Evolutionary conservation across 2,797 vertebrate species (phyloP), one percentile per base, ranked within the genome.

Genomic region (Ctenopoma kingsleyae): DNA sequence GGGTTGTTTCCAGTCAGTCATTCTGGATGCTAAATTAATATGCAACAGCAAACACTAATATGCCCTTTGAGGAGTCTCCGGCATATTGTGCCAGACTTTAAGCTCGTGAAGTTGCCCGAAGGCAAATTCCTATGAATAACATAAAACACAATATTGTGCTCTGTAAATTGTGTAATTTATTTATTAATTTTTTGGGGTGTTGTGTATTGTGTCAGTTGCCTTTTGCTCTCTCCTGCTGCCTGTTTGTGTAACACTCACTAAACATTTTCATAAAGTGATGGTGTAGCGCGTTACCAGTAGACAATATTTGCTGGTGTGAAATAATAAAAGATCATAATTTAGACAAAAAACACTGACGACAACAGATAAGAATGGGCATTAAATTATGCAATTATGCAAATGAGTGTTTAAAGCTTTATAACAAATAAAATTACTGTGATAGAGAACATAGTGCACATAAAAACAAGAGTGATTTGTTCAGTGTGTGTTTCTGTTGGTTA

Each of bases 41-140:
- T 93, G 89, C 89, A 93, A 87, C 88, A 92, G 87, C 81, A 90
- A 92, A 85, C 88, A 76, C 86, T 89, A 92, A 93, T 91, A 87
- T 90, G 87, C 86, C 91, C 89, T 93, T 90, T 87, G 81, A 88
- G 86, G 79, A 87, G 72, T 52, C 60, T 58, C 56, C 2, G 40
- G 80, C 72, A 80, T 83, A 86, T 74, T 90, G 87, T 85, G 67
- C 27, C 5, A 73, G 75, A 78, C 85, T 76, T 70, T 46, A 78
- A 66, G 81, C 74, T 75, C 1, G 71, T 48, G 54, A 81, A 79
- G 67, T 63, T 61, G 77, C 85, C 84, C 70, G 61, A 38, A 74
- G 85, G 81, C 66, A 84, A 84, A 80, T 71, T 76, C 56, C 68
- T 73, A 81, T 80, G 76, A 90, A 87, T 81, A 84, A 84, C 80